These are phyloP conservation scores for Smittia aterrima DNA, from an alignment of 2,888 invertebrate species.

Conservation along the genomic window DNA sequence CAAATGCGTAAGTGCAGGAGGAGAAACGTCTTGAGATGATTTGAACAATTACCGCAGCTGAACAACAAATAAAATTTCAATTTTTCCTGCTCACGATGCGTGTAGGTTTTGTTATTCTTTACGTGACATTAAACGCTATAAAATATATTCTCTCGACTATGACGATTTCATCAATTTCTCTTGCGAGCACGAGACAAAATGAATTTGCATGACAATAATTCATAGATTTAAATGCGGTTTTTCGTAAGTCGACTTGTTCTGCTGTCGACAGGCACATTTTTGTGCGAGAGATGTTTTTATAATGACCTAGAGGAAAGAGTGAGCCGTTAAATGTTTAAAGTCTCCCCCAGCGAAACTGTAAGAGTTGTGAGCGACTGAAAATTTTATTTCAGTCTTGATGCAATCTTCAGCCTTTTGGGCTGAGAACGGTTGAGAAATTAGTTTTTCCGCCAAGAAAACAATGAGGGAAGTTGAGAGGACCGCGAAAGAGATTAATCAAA, in stretches of 20 bases:
- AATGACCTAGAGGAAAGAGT: conserved; percentile 40
- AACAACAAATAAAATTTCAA: conserved; percentile 34
- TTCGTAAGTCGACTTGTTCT: not conserved
- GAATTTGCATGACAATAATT: conserved; percentile 40
- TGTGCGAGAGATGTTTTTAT: conserved; percentile 34
- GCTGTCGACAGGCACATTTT: conserved; percentile 22
- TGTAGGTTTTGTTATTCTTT: conserved; percentile 22
- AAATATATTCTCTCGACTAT: conserved; percentile 26
- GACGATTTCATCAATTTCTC: conserved; percentile 38
- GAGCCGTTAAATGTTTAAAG: not conserved
- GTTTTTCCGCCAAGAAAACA: not conserved
- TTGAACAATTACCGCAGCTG: conserved; percentile 21
- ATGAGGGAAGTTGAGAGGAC: conserved; percentile 25
- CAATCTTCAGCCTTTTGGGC: not conserved
- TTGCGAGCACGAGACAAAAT: not conserved
- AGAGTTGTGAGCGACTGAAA: not conserved
- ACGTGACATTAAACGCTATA: conserved; percentile 35
- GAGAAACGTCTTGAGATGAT: not conserved
- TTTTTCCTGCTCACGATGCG: conserved; percentile 34
- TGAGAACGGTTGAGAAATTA: not conserved
- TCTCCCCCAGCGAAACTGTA: not conserved
- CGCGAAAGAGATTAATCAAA: conserved; percentile 37
- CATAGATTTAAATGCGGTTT: conserved; percentile 40
- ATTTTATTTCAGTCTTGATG: not conserved
- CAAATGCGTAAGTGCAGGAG: not conserved